Evolutionary conservation across 2,888 invertebrate species (phyloP).

Genomic region (Chouioia cunea): DNA sequence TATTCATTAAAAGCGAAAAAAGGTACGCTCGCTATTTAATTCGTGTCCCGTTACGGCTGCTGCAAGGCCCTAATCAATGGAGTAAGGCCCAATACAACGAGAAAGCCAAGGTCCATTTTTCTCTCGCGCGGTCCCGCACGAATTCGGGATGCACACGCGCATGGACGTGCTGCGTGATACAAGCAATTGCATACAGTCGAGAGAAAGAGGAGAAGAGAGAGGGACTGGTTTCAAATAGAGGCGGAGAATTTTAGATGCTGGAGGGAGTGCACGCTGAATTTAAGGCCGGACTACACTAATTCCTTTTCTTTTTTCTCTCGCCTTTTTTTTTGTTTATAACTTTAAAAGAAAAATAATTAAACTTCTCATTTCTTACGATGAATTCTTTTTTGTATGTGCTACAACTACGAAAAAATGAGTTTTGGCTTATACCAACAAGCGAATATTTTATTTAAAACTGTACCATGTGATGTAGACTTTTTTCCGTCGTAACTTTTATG

Average conservation of each 20-base stretch:
- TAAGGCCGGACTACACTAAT: slow-evolving; percentile 37
- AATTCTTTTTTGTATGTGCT: not conserved
- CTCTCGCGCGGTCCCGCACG: too few relatives aligned
- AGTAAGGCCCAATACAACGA: too few relatives aligned
- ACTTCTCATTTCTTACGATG: too few relatives aligned
- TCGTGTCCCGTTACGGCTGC: slow-evolving; percentile 37
- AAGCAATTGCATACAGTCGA: slow-evolving; percentile 58
- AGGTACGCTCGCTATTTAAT: slow-evolving; percentile 26
- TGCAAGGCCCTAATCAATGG: slow-evolving; percentile 37
- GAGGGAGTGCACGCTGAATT: slow-evolving; percentile 10
- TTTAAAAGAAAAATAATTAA: too few relatives aligned
- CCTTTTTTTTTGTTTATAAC: not conserved
- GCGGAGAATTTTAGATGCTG: slow-evolving; percentile 23
- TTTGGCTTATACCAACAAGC: too few relatives aligned
- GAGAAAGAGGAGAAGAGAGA: slow-evolving; percentile 25
- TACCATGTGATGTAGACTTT: too few relatives aligned
- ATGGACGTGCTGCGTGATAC: slow-evolving; percentile 58
- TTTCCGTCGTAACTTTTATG: too few relatives aligned
- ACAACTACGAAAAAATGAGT: too few relatives aligned
- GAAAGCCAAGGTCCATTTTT: too few relatives aligned
- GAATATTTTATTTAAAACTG: too few relatives aligned
- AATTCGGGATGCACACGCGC: slow-evolving; percentile 54
- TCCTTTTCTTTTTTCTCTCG: slow-evolving; percentile 24
- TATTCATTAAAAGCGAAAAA: too few relatives aligned
- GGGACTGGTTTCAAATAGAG: not conserved